Conservation (phyloP, 2,888 invertebrate genomes). For the Tiliacea aurago region DNA sequence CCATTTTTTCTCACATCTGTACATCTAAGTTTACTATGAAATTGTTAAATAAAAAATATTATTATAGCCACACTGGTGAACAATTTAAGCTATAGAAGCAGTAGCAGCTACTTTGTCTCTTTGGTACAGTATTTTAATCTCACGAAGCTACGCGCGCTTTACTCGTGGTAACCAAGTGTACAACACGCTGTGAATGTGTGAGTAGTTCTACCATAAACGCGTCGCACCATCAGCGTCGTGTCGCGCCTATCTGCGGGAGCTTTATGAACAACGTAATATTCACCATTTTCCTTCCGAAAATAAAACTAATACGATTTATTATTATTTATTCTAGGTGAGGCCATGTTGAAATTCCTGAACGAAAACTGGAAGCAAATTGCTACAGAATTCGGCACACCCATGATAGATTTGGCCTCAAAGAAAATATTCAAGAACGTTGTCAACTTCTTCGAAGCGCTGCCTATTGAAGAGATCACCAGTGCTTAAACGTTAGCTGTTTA, state of each 20-base stretch:
- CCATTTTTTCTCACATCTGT: constrained; percentile 2
- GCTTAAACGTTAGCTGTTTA: constrained; percentile 39
- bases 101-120: background rate
- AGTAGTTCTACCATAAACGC: too few species aligned
- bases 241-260: too few species aligned
- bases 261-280: too few species aligned
- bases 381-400: constrained; percentile 79
- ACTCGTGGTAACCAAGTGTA: too few species aligned
- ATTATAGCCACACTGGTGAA: background rate
- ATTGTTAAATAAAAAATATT: background rate
- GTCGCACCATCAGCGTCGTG: too few species aligned
- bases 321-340: constrained; percentile 73
- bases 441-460: constrained; percentile 69
- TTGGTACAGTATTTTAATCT: too few species aligned
- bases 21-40: background rate
- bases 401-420: constrained; percentile 75
- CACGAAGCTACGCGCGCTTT: too few species aligned
- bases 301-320: constrained; percentile 4
- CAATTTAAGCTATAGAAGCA: background rate
- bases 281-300: background rate
- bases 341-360: constrained; percentile 79
- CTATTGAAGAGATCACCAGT: constrained; percentile 77
- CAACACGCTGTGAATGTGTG: too few species aligned
- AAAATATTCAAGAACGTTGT: constrained; percentile 74
- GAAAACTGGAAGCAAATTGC: constrained; percentile 82